Evolutionary conservation across 2,888 invertebrate genomes (phyloP).

Genomic region (Acleris literana): DNA sequence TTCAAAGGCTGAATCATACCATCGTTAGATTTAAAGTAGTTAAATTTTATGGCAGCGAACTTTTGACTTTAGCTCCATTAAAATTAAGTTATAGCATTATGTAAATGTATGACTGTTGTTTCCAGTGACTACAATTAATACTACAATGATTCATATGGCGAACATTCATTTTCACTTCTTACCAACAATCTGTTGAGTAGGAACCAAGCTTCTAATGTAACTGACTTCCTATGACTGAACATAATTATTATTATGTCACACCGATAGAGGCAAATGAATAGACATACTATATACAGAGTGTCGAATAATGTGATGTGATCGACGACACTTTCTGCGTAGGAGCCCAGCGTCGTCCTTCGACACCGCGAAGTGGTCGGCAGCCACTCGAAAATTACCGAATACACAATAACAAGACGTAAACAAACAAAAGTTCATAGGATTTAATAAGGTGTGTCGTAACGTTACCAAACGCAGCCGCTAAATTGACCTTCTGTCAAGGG

Average conservation of each 20-base stretch:
- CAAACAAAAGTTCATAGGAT: slow-evolving; percentile 64
- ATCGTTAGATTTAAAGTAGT: background rate
- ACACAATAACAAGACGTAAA: slow-evolving; percentile 60
- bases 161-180: slow-evolving; percentile 39
- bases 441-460: slow-evolving; percentile 66
- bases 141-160: slow-evolving; percentile 44
- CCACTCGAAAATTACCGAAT: slow-evolving; percentile 74
- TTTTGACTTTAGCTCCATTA: background rate
- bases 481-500: slow-evolving; percentile 76
- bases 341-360: slow-evolving; percentile 56
- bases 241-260: slow-evolving; percentile 24
- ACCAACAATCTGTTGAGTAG: slow-evolving; percentile 5
- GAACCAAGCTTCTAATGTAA: background rate
- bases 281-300: slow-evolving; percentile 15
- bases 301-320: slow-evolving; percentile 41
- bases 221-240: slow-evolving; percentile 1
- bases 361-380: slow-evolving; percentile 64
- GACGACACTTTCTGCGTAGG: slow-evolving; percentile 38
- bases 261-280: slow-evolving; percentile 2
- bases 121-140: slow-evolving; percentile 39
- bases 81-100: slow-evolving; percentile 1
- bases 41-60: background rate
- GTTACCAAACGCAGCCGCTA: slow-evolving; percentile 60
- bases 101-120: slow-evolving; percentile 45
- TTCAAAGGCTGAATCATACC: background rate